Base-by-base conservation (phyloP, 2,888 invertebrate genomes). In the Nemurella pictetii region DNA sequence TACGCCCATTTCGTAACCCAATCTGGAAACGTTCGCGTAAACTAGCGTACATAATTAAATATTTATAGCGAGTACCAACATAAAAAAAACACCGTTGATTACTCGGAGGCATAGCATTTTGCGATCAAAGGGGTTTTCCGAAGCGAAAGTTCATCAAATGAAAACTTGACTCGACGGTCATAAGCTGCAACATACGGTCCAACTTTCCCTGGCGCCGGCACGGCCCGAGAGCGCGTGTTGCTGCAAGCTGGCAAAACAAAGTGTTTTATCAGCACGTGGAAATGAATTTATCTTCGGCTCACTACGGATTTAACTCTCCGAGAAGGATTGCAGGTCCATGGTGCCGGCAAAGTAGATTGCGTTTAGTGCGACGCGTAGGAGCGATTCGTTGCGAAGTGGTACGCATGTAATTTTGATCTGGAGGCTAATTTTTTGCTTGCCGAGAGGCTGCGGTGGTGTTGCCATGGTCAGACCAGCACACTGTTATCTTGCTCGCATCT, bases 11-110 rank as follows among this genome's bases (percentile, higher is more conserved):
- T 55, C 20, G 55, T 55, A 55, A 12, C 55, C 9, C 55, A 55
- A 12, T 55, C 55, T 55, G 20, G 20, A 55, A 55, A 12, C 1
- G 55, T 12, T 55, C 55, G 15, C 55, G 55, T 55, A 55, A 55
- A 55, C 55, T 55, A 20, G 55, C 55, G 20, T 12, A 20, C 75
- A 26, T 20, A 75, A 75, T 75, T 4, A 75, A 75, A 75, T 75
- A 75, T 75, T 75, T 75, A 55, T 55, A 27, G 5, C 26, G 75
- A 25, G 26, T 75, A 75, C 55, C 55, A 55, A 55, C 55, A 55
- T 55, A 75, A 75, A 75, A 27, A 75, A 75, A 74, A n/a, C 75
- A 28, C 75, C 26, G 75, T 75, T 75, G 75, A 75, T 75, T 75
- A 75, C 75, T 55, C 20, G 55, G 55, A 55, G 55, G 55, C 55